Base-by-base conservation (phyloP, 2,888 invertebrate species). In the Phyllotreta cruciferae region DNA sequence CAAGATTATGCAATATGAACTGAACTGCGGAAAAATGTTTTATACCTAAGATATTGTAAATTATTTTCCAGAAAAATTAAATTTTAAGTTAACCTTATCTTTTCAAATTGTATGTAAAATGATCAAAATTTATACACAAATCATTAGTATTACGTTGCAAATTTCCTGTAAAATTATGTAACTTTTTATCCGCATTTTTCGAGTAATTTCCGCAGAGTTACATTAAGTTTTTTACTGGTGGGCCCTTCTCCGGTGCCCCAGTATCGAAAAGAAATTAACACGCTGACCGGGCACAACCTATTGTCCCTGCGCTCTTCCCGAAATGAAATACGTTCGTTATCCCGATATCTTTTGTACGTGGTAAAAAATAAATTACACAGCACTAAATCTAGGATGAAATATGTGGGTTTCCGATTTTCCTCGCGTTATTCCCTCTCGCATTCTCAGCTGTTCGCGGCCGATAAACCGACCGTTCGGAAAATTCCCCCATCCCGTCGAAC, bases 331-430 rank as follows among this genome's bases (percentile, higher is more conserved):
- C n/a, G 24, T 14, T 13, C 47, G 7, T 47, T 47, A 47, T 47
- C 47, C 24, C n/a, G 47, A 14, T 47, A 47, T 47, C 47, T 47
- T 24, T 47, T 47, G 47, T 47, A 24, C 24, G 24, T 24, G 34
- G 47, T 47, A 47, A 47, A 47, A 47, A 47, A 47, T 47, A 47
- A 47, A 47, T 47, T 47, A 47, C 47, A 14, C n/a, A 7, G 13
- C 14, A 14, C 47, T 47, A 47, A 47, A 47, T 47, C 47, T 47
- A 47, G 47, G 47, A 47, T 47, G n/a, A 47, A 47, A 47, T 47
- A 47, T 47, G 47, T 47, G 47, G 47, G 47, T 47, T 47, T 47
- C 24, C 47, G 47, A 24, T 11, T 47, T 47, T 10, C 10, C 47
- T 14, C 47, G 34, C 47, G 47, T 47, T 47, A 47, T 47, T 24